phyloP scores from a whole-genome alignment of 2,888 invertebrate species.

The Mesorhabditis spiculigera region DNA sequence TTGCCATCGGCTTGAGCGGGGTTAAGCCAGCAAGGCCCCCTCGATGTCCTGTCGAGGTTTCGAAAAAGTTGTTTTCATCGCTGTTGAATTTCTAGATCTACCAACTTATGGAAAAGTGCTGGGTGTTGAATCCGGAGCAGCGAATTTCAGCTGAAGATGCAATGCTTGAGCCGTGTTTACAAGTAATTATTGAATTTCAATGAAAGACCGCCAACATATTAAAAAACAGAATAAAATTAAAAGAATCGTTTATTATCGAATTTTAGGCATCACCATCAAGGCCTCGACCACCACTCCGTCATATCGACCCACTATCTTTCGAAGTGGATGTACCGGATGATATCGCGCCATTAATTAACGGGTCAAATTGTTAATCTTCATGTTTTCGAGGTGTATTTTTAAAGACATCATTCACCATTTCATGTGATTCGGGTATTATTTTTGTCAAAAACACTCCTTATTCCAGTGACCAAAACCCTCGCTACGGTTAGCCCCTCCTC shows the following conservation, averaged over 20 bases:
- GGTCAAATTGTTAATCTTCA: not conserved
- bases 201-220: not conserved
- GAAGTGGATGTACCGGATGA: conserved; percentile 5
- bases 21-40: conserved; percentile 87
- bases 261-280: not conserved
- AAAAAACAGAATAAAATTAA: not conserved
- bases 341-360: not conserved
- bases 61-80: conserved; percentile 58
- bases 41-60: conserved; percentile 83
- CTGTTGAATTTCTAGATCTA: conserved; percentile 13
- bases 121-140: conserved; percentile 86
- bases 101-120: conserved; percentile 92
- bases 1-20: conserved; percentile 60
- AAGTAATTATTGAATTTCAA: not conserved
- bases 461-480: too few species aligned
- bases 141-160: conserved; percentile 89
- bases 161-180: conserved; percentile 61
- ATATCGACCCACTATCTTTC: not conserved
- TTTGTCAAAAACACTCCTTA: not conserved
- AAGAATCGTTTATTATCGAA: not conserved
- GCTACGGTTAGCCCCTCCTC: too few species aligned
- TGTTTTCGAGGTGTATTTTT: not conserved
- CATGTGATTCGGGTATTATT: not conserved
- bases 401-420: not conserved
- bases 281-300: not conserved